These are phyloP conservation scores for Tenthredo mesomela DNA, from an alignment of 2,888 invertebrate species.

Conservation along the genomic window DNA sequence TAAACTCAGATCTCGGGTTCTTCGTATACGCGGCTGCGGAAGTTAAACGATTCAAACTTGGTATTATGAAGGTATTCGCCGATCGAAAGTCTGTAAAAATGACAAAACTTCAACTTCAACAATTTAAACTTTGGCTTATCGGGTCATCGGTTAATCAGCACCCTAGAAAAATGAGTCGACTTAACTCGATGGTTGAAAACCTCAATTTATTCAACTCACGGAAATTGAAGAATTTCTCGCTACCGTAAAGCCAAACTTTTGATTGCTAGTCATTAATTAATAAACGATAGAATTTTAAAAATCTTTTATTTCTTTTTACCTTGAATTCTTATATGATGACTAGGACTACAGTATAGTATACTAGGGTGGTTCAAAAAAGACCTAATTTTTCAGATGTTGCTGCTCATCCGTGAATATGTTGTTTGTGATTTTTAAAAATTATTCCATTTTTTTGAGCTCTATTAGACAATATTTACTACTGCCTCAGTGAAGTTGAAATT, in stretches of 20 bases:
- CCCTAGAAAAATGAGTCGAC: constrained; percentile 23
- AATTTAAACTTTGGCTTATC: constrained; percentile 38
- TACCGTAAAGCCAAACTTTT: neutral
- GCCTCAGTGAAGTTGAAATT: too few relatives aligned
- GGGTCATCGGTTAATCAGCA: constrained; percentile 45
- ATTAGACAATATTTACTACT: too few relatives aligned
- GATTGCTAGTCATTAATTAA: neutral
- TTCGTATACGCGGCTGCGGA: neutral
- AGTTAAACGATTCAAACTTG: constrained; percentile 45
- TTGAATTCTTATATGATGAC: neutral
- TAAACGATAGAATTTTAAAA: neutral
- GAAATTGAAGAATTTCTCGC: neutral
- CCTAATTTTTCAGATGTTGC: too few relatives aligned
- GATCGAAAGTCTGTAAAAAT: constrained; percentile 42
- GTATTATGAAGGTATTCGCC: constrained; percentile 8
- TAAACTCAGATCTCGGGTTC: constrained; percentile 24
- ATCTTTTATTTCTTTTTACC: neutral
- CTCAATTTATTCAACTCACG: neutral
- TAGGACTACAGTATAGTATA: too few relatives aligned
- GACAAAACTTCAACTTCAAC: constrained; percentile 27
- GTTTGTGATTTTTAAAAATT: too few relatives aligned
- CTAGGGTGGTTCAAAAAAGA: too few relatives aligned
- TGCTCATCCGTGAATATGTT: too few relatives aligned
- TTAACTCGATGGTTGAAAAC: neutral
- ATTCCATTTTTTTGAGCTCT: too few relatives aligned